These are phyloP conservation scores for Tursiops truncatus DNA, from an alignment of 2,113 vertebrate genomes.

Conservation along the genomic window DNA sequence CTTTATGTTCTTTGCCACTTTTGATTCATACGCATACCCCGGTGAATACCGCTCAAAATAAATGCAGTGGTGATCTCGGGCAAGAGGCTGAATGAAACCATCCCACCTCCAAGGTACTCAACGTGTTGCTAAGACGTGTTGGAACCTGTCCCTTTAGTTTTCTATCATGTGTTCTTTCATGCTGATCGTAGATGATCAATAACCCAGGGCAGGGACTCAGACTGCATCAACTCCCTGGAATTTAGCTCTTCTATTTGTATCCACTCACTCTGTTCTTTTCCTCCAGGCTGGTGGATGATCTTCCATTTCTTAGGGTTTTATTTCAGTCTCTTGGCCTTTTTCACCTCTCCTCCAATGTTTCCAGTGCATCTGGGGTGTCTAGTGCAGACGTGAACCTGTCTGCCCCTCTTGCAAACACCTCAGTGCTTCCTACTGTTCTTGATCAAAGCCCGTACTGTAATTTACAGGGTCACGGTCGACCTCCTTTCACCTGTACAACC, in stretches of 20 bases:
- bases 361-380: neutral
- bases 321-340: neutral
- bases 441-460: neutral
- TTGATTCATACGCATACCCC: neutral
- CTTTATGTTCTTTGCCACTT: neutral
- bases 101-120: neutral
- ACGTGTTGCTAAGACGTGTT: neutral
- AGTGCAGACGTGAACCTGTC: neutral
- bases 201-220: neutral
- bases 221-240: neutral
- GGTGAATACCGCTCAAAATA: neutral
- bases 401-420: neutral
- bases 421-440: neutral
- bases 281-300: neutral
- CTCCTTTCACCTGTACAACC: neutral
- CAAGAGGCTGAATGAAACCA: neutral
- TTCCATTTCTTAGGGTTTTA: neutral
- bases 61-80: neutral
- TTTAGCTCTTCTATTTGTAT: neutral
- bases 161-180: neutral
- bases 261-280: neutral
- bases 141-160: neutral
- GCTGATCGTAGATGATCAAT: neutral
- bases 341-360: neutral
- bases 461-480: accelerated